Base-by-base conservation (phyloP, 2,888 invertebrate genomes). In the Epinotia nisella region DNA sequence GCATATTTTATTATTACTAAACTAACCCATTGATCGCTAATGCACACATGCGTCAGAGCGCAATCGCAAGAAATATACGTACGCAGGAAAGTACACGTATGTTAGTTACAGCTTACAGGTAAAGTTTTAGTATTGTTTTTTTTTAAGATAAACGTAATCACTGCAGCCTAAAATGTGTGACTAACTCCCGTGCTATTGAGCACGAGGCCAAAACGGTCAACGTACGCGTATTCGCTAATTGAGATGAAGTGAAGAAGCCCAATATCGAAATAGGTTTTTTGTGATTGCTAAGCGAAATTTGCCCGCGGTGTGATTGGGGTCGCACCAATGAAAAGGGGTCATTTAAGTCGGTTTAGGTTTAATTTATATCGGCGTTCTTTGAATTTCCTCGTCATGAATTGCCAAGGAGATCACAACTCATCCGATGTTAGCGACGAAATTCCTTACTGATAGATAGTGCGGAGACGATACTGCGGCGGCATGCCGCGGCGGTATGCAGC, bases 161-260 rank as follows among this genome's bases (percentile, higher is more conserved):
- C n/a, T n/a, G n/a, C n/a, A n/a, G n/a, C n/a, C n/a, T n/a, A n/a
- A n/a, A 49, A 3, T 45, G 41, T n/a, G 24, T 15, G 41, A 21
- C 29, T 17, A 53, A 15, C 66, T 67, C 70, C 69, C 69, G 29
- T 51, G 29, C 66, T 51, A 66, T 77, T 74, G 74, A 77, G 77
- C 64, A 73, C 76, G 71, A 79, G 76, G 74, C 75, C 77, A 67
- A 79, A 83, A 81, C 72, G 78, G 79, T 78, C 35, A 77, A 77
- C 81, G 78, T 74, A 80, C 76, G 78, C 80, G 79, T 80, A 81
- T 83, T 77, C 76, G 72, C 80, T 84, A 86, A 86, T 85, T 86
- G 85, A 78, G 78, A 80, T 74, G 78, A 81, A 79, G 76, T 74
- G 78, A 81, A 79, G 76, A 78, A 80, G 80, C 77, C 80, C 83